Evolutionary conservation across 2,797 vertebrate species (phyloP), one percentile per base, ranked within the genome.

Genomic region (Esox masquinongy): DNA sequence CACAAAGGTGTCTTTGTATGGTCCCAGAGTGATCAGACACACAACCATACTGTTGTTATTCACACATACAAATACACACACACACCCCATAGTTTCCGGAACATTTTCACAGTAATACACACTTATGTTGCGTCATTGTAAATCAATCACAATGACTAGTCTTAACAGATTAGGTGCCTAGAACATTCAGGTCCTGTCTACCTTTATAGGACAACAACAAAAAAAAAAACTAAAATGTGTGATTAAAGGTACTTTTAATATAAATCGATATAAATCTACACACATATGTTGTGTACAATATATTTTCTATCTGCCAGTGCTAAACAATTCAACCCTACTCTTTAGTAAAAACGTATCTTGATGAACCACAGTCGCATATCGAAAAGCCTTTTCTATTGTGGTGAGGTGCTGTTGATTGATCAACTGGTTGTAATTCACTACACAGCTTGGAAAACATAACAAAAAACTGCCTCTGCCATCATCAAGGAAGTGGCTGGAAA

Each of bases 1-100:
- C 73, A 83, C 74, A 80, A 72, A 77, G 63, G 61, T 59, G 47
- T 69, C 74, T 74, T 79, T 83, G 79, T 76, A 66, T 24, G 29
- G 68, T 24, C 26, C 49, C 19, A 68, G 61, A 49, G 31, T 74
- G 73, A 73, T 74, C 70, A 63, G 61, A 68, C 63, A 61, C 51
- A 74, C 70, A 63, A 59, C 59, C 31, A 69, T 50, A 70, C 17
- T 74, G 36, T 64, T 36, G 16, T 14, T 56, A 53, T 3, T 61
- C 31, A 68, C 31, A 22, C 66, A 22, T 15, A 66, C 34, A 66
- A 47, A 26, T n/a, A 24, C 11, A 22, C 3, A 19, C 9, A 61
- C 22, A 26, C 19, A 26, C n/a, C 9, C 56, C 22, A 61, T 61
- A 26, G 56, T 61, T 59, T 24, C 11, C n/a, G 22, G 22, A 24